Evolutionary conservation across 2,888 invertebrate genomes (phyloP), one percentile per base, ranked within the genome.

Genomic region (Oasisia sp.): DNA sequence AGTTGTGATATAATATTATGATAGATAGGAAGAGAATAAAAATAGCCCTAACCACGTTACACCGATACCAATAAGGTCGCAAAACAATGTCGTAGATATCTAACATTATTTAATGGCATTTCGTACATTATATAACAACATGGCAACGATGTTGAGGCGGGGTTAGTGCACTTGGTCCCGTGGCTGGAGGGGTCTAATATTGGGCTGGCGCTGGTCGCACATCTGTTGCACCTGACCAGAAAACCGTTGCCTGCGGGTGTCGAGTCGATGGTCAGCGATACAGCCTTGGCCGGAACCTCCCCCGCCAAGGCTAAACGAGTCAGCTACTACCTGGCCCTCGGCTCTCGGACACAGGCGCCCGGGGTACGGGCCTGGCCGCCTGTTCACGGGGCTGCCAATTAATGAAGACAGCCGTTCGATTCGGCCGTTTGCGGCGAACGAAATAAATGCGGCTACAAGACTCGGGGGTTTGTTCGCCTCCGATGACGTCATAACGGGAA

Each of bases 381-480:
- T 7, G 74, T 38, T 38, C 38, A 38, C n/a, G 27, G 74, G 19
- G n/a, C 74, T 19, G 74, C 74, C 74, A 74, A 74, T 74, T 74
- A 74, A 74, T 74, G 74, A 19, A 74, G 74, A 74, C 74, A 74
- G 74, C 74, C 74, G 74, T 74, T 74, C 27, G 74, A 74, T 74
- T 74, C 74, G 74, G 74, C 74, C 74, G 74, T 74, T 74, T n/a
- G 74, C 74, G 27, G 74, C 74, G 74, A 14, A 74, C 74, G 74
- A 74, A 74, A 74, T 74, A 74, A 74, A 74, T 74, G 27, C 74
- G 74, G 74, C 27, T 74, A 74, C 74, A 74, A 74, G 74, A 74
- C 74, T 74, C 27, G 27, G 27, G 74, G 74, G 74, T 74, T 74
- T 74, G 74, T 74, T 74, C 74, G 74, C 74, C 19, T 74, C 74